These are phyloP conservation scores for Lepilemur septentrionalis DNA, from an alignment of 2,797 vertebrate genomes.

Conservation along the genomic window DNA sequence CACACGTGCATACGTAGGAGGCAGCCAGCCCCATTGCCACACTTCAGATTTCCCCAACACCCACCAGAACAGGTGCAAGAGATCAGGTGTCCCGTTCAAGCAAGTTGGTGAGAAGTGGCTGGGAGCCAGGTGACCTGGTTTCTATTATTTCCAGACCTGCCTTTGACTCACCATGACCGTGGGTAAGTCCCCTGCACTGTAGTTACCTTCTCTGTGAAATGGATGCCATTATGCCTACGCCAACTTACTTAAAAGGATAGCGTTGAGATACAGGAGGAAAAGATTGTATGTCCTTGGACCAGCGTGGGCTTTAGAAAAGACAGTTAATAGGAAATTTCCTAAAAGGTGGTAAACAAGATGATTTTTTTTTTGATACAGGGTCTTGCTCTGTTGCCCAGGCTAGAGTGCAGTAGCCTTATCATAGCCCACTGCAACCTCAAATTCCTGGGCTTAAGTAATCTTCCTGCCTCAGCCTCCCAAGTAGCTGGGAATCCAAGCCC, in stretches of 20 bases:
- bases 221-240: background rate
- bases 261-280: background rate
- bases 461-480: background rate
- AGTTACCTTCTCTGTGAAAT: background rate
- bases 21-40: background rate
- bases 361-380: background rate
- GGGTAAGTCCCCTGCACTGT: background rate
- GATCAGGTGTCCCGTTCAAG: background rate
- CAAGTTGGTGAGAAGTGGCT: background rate
- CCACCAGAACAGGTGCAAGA: background rate
- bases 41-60: background rate
- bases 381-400: background rate
- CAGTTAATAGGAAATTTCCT: background rate
- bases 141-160: slow-evolving; percentile 53
- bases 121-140: background rate
- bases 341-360: background rate
- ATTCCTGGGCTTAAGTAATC: background rate
- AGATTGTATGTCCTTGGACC: background rate
- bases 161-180: background rate
- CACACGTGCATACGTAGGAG: rapidly evolving
- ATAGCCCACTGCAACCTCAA: background rate
- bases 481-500: background rate
- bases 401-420: background rate
- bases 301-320: background rate
- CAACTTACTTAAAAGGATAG: background rate